Base-by-base conservation (phyloP, 2,888 invertebrate genomes). In the Gasteruption jaculator region DNA sequence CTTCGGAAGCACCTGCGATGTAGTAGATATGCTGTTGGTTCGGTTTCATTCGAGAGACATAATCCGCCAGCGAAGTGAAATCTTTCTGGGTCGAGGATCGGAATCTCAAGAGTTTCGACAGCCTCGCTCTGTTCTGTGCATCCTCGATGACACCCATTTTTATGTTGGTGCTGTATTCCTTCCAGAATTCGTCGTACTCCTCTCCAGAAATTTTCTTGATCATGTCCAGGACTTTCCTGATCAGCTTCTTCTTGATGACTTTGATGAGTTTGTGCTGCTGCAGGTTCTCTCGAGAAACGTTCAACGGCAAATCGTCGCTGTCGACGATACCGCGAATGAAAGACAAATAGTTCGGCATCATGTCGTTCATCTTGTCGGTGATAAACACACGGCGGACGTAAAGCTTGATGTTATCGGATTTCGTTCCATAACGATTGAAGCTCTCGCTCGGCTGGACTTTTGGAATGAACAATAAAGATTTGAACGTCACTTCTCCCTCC, bases 401-500 rank as follows among this genome's bases (percentile, higher is more conserved):
- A 48, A 99, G 78, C 77, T 96, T 96, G 63, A 96, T 95, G 73
- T 91, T 86, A 71, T 96, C 95, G 4, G 86, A 84, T 67, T 89
- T 89, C 53, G 92, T 89, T 57, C 96, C 97, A 71, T 97, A 97
- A 66, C 85, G 84, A 74, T 93, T 93, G 80, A 99, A 97, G 59
- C 86, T 86, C 70, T 99, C 97, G 7, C 84, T 78, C 1, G 96
- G 95, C 65, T 94, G 90, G 22, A 82, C 80, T 69, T 85, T 85
- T 30, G 97, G 97, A 49, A 99, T 85, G 74, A 87, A 99, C 47
- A 99, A 76, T 51, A 99, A 80, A 43, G 96, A 90, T 71, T 95
- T 96, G 78, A 99, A 99, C 5, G 95, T 93, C 5, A 99, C 96
- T 77, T 99, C 99, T 49, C 99, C 99, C 75, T 99, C 99, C 16